phyloP scores from a whole-genome alignment of 2,888 invertebrate genomes.

The Falcaria lacertinaria region DNA sequence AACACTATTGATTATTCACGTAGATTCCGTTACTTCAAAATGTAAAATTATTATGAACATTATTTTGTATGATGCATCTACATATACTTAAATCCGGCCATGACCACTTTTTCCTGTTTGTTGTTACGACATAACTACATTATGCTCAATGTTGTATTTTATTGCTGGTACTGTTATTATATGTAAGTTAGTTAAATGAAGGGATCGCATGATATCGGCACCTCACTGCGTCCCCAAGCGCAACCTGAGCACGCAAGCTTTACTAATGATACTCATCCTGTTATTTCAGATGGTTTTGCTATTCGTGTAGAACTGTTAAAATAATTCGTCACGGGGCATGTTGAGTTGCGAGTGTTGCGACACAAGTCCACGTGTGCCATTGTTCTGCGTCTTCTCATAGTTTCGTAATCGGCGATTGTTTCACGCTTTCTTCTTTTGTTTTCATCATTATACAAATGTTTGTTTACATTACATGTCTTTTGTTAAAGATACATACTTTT shows the following conservation, averaged over 20 bases:
- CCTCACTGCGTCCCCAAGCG: conserved; percentile 25
- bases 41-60: too few relatives aligned
- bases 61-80: too few relatives aligned
- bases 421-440: conserved; percentile 26
- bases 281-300: conserved; percentile 44
- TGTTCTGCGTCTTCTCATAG: conserved; percentile 39
- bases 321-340: conserved; percentile 35
- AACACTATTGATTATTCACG: too few relatives aligned
- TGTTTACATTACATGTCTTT: conserved; percentile 11
- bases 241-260: conserved; percentile 46
- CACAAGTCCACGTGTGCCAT: conserved; percentile 46
- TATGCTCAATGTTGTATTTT: too few relatives aligned
- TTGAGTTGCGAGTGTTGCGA: conserved; percentile 39
- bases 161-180: too few relatives aligned
- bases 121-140: too few relatives aligned
- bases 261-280: conserved; percentile 46
- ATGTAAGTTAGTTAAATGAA: not conserved
- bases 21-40: too few relatives aligned
- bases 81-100: too few relatives aligned
- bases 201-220: conserved; percentile 28
- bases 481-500: too few relatives aligned
- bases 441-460: conserved; percentile 11
- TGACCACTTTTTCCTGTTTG: too few relatives aligned
- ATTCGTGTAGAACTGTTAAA: conserved; percentile 30
- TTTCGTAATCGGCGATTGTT: conserved; percentile 30